Base-by-base conservation (phyloP, 2,797 vertebrate genomes). In the Lates japonicus region DNA sequence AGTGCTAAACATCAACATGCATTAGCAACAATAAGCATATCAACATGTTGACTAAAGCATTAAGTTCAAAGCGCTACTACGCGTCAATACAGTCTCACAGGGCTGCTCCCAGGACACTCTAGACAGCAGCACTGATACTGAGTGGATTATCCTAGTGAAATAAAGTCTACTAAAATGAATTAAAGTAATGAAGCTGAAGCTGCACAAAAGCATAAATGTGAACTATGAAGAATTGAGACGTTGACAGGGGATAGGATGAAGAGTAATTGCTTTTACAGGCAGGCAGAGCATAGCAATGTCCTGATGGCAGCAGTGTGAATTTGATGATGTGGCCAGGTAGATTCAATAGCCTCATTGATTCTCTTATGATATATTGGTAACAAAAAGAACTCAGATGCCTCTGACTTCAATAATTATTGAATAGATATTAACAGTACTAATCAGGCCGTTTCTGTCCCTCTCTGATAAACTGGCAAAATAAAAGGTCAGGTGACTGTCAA, bases 341-440 rank as follows among this genome's bases (percentile, higher is more conserved):
- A 22, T 83, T 85, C 49, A 65, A 65, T 33, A 49, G 6, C 19
- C 48, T 74, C 52, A 66, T 12, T 64, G 55, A 64, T 37, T 64
- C 65, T 5, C 41, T 65, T 35, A 3, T 66, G 48, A 68, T 68
- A 59, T 48, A 22, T 39, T 37, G 10, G 19, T 61, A 17, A 63
- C 16, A 59, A 59, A 33, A 25, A 41, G 2, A 49, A 31, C 29
- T 54, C 51, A 13, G 17, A 59, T 63, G 37, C 44, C 8, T 67
- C 35, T 25, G 33, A 72, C 51, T 79, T 78, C 48, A 42, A 42
- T 70, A 61, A 80, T 60, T 67, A 58, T 20, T 55, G 39, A 75
- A 60, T 12, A 49, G 44, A 25, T 59, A 25, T 41, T 7, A 55
- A 60, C 41, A 70, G 20, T 46, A 48, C n/a, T 11, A 51, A 7